Base-by-base conservation (phyloP, 2,888 invertebrate species). In the Heteropelma amictum region DNA sequence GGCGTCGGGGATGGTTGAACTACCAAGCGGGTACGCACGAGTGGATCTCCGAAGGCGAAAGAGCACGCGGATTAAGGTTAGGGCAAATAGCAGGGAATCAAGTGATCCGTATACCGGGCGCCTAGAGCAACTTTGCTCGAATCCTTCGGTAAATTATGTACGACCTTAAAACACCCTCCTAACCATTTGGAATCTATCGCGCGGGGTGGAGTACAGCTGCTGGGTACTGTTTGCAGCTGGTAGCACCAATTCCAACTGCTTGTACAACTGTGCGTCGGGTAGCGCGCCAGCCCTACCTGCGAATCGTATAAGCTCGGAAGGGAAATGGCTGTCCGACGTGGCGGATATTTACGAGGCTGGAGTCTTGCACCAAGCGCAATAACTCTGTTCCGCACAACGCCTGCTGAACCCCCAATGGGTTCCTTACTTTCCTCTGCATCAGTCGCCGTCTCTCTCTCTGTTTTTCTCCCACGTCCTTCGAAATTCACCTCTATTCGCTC, bases 141-240 rank as follows among this genome's bases (percentile, higher is more conserved):
- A 85, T 84, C 82, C 79, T 80, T 82, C 82, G 82, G 83, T 84
- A 82, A 85, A 85, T 86, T 84, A 86, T 84, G 83, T 73, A 71
- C 60, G 79, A 80, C 77, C 74, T 77, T 80, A 80, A 81, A 76
- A 35, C 35, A 30, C 10, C 35, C 21, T 12, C 21, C 21, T 21
- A 7, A 4, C 61, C 61, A 23, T 26, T 26, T 56, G n/a, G 33
- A 64, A 63, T 54, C 35, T 21, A 45, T 58, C 23, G 38, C n/a
- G n/a, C n/a, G n/a, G n/a, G n/a, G n/a, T 21, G 72, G 17, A 51
- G 28, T 51, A 54, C 38, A 45, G 30, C 4, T n/a, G 5, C 17
- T 35, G 54, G 42, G 53, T 38, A 26, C 28, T 17, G 19, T 35
- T 72, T 60, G n/a, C 60, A 72, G 45, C 72, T 71, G 51, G 64